Evolutionary conservation across 2,113 vertebrate genomes (phyloP).

Genomic region (Crotalus horridus): DNA sequence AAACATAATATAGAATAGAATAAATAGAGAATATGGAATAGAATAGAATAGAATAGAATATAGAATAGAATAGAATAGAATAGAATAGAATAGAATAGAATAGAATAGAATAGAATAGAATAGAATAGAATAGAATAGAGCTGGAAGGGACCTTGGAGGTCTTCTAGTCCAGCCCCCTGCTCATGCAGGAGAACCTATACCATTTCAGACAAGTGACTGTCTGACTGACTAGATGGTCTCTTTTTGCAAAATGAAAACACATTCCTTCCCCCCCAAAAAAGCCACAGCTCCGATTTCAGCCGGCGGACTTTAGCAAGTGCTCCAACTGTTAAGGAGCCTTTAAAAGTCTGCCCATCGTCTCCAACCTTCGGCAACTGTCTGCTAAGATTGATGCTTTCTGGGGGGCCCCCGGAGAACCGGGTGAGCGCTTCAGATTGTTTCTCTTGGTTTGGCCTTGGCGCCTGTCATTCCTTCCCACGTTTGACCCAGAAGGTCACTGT

Average conservation of each 20-base stretch:
- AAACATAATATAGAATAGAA: no score
- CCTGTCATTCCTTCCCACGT: neutral
- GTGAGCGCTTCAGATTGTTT: neutral
- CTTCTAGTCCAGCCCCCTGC: no score
- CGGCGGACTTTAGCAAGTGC: neutral
- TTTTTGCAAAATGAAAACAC: neutral
- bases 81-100: no score
- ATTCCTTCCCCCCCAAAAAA: rapidly evolving
- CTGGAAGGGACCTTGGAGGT: no score
- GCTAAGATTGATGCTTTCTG: neutral
- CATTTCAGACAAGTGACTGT: no score
- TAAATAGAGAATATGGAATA: no score
- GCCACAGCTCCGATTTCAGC: neutral
- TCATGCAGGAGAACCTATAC: no score
- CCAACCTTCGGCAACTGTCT: neutral
- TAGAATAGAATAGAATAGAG: no score
- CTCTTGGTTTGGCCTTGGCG: neutral
- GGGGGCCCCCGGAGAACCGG: neutral
- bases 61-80: no score
- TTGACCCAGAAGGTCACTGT: neutral
- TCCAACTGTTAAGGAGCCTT: neutral
- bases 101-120: no score
- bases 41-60: no score
- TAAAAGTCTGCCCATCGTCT: neutral
- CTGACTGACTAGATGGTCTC: neutral